Evolutionary conservation across 2,113 vertebrate species (phyloP).

Genomic region (Suricata suricatta): DNA sequence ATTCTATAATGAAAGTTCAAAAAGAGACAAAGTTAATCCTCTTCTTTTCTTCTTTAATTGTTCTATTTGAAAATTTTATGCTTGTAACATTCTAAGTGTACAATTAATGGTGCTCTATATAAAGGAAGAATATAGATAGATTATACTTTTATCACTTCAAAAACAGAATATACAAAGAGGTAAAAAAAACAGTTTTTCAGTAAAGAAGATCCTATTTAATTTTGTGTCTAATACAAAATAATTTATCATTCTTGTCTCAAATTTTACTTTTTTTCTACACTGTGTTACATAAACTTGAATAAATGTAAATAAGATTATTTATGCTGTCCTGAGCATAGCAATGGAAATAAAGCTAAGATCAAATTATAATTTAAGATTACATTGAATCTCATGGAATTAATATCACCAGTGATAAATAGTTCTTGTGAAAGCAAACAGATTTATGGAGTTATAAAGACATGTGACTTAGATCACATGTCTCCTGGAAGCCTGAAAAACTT

Average conservation of each 20-base stretch:
- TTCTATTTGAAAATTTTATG: not conserved
- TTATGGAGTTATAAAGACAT: slow-evolving; percentile 44
- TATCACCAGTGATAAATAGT: slow-evolving; percentile 39
- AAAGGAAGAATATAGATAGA: not conserved
- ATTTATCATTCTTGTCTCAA: slow-evolving; percentile 16
- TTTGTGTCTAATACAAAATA: not conserved
- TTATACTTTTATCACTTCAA: not conserved
- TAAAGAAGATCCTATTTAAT: slow-evolving; percentile 51
- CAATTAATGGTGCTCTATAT: not conserved
- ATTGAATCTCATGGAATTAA: slow-evolving; percentile 26
- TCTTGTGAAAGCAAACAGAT: slow-evolving; percentile 30
- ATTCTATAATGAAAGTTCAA: not conserved
- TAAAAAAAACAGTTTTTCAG: slow-evolving; percentile 38
- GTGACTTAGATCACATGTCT: slow-evolving; percentile 66
- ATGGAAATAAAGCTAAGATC: slow-evolving; percentile 67
- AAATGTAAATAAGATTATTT: slow-evolving; percentile 74
- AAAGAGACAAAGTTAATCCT: not conserved
- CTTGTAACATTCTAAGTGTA: not conserved
- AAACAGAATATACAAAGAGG: slow-evolving; percentile 25
- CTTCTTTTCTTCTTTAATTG: not conserved
- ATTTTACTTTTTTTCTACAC: not conserved
- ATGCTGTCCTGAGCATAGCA: slow-evolving; percentile 62
- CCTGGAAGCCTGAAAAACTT: slow-evolving; percentile 14
- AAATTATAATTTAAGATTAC: slow-evolving; percentile 66
- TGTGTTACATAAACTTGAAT: not conserved